These are phyloP conservation scores for Euphydryas editha DNA, from an alignment of 2,888 invertebrate species.

Conservation along the genomic window DNA sequence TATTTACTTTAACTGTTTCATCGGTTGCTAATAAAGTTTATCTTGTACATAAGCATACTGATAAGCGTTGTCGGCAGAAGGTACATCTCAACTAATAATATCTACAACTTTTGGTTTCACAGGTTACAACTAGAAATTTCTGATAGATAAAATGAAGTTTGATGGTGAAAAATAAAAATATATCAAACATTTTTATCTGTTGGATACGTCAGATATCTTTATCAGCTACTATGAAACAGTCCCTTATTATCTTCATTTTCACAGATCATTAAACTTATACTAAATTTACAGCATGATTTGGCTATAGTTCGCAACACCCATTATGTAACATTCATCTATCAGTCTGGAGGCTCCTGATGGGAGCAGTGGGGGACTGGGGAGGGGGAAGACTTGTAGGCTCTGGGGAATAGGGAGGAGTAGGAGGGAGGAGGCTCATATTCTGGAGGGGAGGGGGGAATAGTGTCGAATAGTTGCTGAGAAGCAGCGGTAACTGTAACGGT, in stretches of 20 bases:
- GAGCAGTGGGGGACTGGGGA: slow-evolving; percentile 78
- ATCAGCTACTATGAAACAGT: too few relatives aligned
- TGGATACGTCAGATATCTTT: too few relatives aligned
- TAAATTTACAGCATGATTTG: slow-evolving; percentile 33
- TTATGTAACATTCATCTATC: slow-evolving; percentile 44
- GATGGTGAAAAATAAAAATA: too few relatives aligned
- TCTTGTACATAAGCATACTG: too few relatives aligned
- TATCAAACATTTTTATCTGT: too few relatives aligned
- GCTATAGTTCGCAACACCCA: slow-evolving; percentile 29
- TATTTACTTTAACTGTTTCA: too few relatives aligned
- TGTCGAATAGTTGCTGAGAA: slow-evolving; percentile 69
- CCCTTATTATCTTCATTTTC: slow-evolving; percentile 3
- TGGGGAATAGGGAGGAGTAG: slow-evolving; percentile 86
- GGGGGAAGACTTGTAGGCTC: slow-evolving; percentile 74
- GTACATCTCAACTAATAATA: too few relatives aligned
- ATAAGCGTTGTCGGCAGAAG: too few relatives aligned
- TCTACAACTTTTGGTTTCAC: too few relatives aligned
- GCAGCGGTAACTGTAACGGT: slow-evolving; percentile 71
- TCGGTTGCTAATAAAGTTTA: too few relatives aligned
- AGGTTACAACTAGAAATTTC: too few relatives aligned
- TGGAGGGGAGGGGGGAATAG: slow-evolving; percentile 78
- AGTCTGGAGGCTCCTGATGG: slow-evolving; percentile 74
- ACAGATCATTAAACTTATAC: slow-evolving; percentile 13
- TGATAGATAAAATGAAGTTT: too few relatives aligned
- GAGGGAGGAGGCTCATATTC: slow-evolving; percentile 87